Percentiles rank a stretch among this genome's conserved stretches.
phyloP scores from a whole-genome alignment of 37 sponge, comb jelly and placozoan species.

The Theonella swinhoei region DNA sequence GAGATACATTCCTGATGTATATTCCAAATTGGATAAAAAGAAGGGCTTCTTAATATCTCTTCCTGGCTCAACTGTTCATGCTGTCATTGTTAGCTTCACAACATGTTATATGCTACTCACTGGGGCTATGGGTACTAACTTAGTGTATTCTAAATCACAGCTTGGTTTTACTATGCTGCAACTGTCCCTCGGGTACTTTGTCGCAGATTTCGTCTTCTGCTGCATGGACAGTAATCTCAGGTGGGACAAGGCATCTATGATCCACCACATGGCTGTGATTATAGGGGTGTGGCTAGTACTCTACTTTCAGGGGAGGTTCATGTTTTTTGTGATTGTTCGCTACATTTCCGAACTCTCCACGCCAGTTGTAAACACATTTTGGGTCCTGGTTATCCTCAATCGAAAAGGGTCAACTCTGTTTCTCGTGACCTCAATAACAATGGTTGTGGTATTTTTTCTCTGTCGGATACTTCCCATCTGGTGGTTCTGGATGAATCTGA shows the following conservation, averaged over 20 bases:
- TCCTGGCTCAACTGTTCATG: constrained; percentile 65
- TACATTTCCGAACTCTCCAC: constrained; percentile 59
- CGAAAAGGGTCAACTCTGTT: neutral
- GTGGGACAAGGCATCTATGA: neutral
- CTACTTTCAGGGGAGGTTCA: constrained; percentile 26
- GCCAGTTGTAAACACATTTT: constrained; percentile 57
- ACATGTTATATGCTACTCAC: constrained; percentile 1
- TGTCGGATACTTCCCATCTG: constrained; percentile 62
- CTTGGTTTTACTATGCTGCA: constrained; percentile 41
- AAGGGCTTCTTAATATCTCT: constrained; percentile 28
- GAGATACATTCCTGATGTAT: neutral
- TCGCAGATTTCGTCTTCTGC: constrained; percentile 49
- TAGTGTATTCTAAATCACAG: constrained; percentile 36
- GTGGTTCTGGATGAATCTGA: constrained; percentile 41
- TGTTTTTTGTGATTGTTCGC: constrained; percentile 54
- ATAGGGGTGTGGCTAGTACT: constrained; percentile 29
- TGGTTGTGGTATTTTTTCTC: constrained; percentile 57
- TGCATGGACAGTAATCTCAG: constrained; percentile 49
- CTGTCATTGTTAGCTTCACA: constrained; percentile 3
- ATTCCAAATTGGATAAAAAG: neutral
- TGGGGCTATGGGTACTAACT: constrained; percentile 17
- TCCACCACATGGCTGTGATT: constrained; percentile 52
- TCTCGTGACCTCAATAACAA: constrained; percentile 23
- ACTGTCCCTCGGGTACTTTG: constrained; percentile 65
- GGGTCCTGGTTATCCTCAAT: constrained; percentile 7